Base-by-base conservation (phyloP, 2,797 vertebrate species). In the Steatocranus sp. region DNA sequence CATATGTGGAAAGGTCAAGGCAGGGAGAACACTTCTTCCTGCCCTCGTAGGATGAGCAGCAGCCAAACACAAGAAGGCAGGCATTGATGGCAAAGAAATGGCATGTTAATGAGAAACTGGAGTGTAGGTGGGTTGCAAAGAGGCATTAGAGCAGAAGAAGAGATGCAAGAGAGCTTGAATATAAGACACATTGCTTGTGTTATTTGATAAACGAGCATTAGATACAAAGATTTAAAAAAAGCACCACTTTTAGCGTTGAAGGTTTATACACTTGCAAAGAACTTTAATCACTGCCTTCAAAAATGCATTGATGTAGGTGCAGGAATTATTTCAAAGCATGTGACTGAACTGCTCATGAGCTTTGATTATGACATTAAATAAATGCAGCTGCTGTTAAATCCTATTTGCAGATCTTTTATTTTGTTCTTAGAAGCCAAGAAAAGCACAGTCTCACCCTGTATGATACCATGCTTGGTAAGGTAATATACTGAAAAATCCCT, bases 401-500 rank as follows among this genome's bases (percentile, higher is more conserved):
- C 76, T 83, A 15, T 89, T 90, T 83, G 32, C 12, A 85, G 85
- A 84, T 81, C 18, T 81, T 53, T 82, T 88, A 79, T 92, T 73
- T 88, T 87, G 79, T 89, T 86, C 79, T 85, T 7, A 51, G 49
- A 27, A 48, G 75, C 81, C 75, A 85, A 83, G 61, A 87, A 87
- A 89, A 87, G 27, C 84, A 46, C 73, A 83, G 30, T 50, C 61
- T 85, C 63, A 11, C 70, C 12, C 74, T 43, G 54, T 61, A 18
- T 66, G 77, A 86, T 82, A 18, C 81, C 43, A 58, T 30, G 2
- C 84, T 80, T 5, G 43, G 79, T 87, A 61, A 82, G 86, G 80
- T 56, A 84, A 85, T 85, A 76, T 15, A n/a, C 83, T 75, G 84
- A 75, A 88, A 87, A 92, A 86, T 61, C 81, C 77, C 56, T 84